Evolutionary conservation across 2,888 invertebrate genomes (phyloP), one percentile per base, ranked within the genome.

Genomic region (Antheraea yamamai): DNA sequence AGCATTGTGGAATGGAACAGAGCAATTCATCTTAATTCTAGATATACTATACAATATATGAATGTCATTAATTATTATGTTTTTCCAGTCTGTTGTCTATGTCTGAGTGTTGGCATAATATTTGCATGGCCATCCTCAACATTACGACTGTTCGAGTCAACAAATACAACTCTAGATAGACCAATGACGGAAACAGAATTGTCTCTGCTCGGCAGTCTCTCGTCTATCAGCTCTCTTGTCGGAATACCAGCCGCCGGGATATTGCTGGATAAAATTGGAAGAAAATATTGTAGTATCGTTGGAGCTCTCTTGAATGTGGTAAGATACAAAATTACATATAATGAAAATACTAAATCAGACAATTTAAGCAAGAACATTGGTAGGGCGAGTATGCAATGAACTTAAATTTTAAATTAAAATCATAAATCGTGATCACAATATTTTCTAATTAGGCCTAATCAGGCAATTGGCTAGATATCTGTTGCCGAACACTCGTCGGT

Each of bases 121-220:
- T 90, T 86, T 76, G 83, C 90, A 0, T 91, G 91, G 90, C 92
- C 93, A 0, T 92, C 93, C 0, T 88, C 88, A 0, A 91, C 89
- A 0, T 74, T 91, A 1, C 78, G 76, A 0, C 81, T 89, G 61
- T 92, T 93, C 79, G 79, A 78, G 1, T 89, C 92, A 0, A 70
- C 77, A 0, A 88, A 89, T 78, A 89, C 79, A 0, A 76, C 79
- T 7, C 78, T 81, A 16, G 64, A 76, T n/a, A 74, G 80, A 4
- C 76, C 79, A 1, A 75, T 78, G 75, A 73, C 79, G 0, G 83
- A 87, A 8, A 82, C 81, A 0, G 89, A 89, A 75, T 73, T 86
- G n/a, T 81, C 88, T 0, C 79, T 89, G 6, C 79, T 88, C 14
- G 88, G 89, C 2, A 88, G 88, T 70, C 77, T 89, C 8, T 84